Base-by-base conservation (phyloP, 2,113 vertebrate species). In the Peromyscus maniculatus region DNA sequence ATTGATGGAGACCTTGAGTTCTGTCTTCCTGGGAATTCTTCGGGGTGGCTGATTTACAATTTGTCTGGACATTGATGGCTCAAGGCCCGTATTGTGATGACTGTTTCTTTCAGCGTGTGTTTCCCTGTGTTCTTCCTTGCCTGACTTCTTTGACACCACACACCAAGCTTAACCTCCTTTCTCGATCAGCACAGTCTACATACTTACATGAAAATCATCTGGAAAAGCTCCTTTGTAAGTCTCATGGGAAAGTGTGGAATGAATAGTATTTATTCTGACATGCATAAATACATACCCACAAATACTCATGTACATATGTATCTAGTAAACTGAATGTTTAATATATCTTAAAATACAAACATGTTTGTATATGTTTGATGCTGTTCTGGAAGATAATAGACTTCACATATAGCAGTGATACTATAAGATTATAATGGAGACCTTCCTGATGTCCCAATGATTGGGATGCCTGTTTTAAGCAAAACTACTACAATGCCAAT, bases 11-110 rank as follows among this genome's bases (percentile, higher is more conserved):
- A 96, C 10, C 74, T 49, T 77, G 72, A 94, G 55, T 95, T 64
- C 79, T 71, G 78, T 86, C 83, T 95, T 89, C 84, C 82, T 55
- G 26, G 91, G 39, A 46, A 91, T 89, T 91, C 87, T 91, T 15
- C 1, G 52, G 28, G 16, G 46, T 39, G 91, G 80, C 57, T 69
- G 75, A 86, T 75, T 97, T 95, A 93, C 13, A 87, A 59, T 78
- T 74, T 91, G 82, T 78, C 83, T 72, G 91, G 72, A 24, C 93
- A 94, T 26, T 80, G 75, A 39, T 79, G 33, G 26, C 49, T 97
- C 16, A 10, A 59, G 43, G 43, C 17, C 91, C 21, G 43, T 82
- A 6, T 46, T 91, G 67, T 94, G 59, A 74, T 87, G 17, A 43
- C 28, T 69, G 0, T 55, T 15, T 84, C 36, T 77, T 31, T 72